Percentiles rank a stretch among this genome's conserved stretches.
phyloP scores from a whole-genome alignment of 2,888 invertebrate species.

The Coleophora flavipennella region DNA sequence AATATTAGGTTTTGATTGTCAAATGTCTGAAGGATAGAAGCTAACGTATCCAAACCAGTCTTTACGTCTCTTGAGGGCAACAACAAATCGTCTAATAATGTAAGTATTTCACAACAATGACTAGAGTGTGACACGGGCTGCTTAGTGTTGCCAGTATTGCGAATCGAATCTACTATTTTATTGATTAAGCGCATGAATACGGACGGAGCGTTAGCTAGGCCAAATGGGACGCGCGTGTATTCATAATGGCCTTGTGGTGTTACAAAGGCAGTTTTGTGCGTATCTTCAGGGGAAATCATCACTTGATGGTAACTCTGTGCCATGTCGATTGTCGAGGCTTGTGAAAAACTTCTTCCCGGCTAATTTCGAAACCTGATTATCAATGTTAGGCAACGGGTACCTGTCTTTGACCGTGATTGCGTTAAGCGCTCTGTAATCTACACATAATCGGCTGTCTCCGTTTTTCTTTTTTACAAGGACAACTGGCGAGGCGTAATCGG shows the following conservation, averaged over 20 bases:
- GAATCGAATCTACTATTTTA: constrained; percentile 8
- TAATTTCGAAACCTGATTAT: constrained; percentile 9
- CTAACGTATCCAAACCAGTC: constrained; percentile 1
- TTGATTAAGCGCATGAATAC: constrained; percentile 15
- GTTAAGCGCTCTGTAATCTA: constrained; percentile 11
- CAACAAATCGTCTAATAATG: constrained; percentile 23
- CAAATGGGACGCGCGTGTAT: constrained; percentile 9
- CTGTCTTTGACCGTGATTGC: constrained; percentile 8
- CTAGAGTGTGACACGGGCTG: no score
- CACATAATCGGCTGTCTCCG: no score
- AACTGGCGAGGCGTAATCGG: constrained; percentile 9
- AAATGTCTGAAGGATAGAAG: constrained; percentile 2
- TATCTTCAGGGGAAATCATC: constrained; percentile 7
- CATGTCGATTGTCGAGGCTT: constrained; percentile 7
- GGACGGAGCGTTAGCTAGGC: no score
- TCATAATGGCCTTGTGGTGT: constrained; percentile 10
- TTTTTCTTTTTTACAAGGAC: constrained; percentile 8
- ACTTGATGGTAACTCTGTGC: constrained; percentile 13
- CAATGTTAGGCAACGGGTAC: constrained; percentile 11
- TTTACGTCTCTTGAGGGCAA: constrained; percentile 11
- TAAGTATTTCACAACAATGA: constrained; percentile 9
- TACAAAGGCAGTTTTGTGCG: constrained; percentile 14
- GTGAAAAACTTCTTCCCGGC: constrained; percentile 10
- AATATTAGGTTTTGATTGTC: constrained; percentile 3
- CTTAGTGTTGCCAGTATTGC: constrained; percentile 3